These are phyloP conservation scores for Ceratosolen fusciceps DNA, from an alignment of 1,140 invertebrate species.

Conservation along the genomic window DNA sequence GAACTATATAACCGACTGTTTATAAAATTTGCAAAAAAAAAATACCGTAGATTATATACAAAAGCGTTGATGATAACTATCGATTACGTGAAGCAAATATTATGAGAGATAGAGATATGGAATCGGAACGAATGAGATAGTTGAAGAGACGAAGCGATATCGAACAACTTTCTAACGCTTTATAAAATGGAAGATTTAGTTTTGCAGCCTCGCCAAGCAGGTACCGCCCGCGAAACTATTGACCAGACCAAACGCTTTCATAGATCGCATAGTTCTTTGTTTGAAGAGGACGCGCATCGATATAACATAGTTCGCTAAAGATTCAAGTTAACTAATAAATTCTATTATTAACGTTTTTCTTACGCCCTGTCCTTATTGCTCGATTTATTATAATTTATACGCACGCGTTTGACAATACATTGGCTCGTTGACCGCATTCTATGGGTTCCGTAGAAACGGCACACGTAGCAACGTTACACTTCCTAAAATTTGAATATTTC, in stretches of 20 bases:
- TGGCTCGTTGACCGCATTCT: constrained; percentile 10
- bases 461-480: not conserved
- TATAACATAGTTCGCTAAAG: constrained; percentile 39
- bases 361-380: not conserved
- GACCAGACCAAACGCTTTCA: constrained; percentile 59
- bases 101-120: constrained; percentile 15
- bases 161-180: no score
- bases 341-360: no score
- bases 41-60: no score
- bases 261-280: constrained; percentile 28
- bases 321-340: constrained; percentile 50
- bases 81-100: constrained; percentile 32
- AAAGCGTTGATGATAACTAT: constrained; percentile 11
- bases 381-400: not conserved
- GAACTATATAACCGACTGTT: no score
- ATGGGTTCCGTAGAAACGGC: not conserved
- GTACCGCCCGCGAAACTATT: constrained; percentile 59
- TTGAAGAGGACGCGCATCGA: not conserved
- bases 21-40: no score
- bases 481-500: not conserved
- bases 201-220: constrained; percentile 56
- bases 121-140: constrained; percentile 46
- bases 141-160: no score
- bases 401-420: constrained; percentile 14
- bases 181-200: constrained; percentile 53